phyloP scores from a whole-genome alignment of 2,888 invertebrate genomes.

The Allacma fusca region DNA sequence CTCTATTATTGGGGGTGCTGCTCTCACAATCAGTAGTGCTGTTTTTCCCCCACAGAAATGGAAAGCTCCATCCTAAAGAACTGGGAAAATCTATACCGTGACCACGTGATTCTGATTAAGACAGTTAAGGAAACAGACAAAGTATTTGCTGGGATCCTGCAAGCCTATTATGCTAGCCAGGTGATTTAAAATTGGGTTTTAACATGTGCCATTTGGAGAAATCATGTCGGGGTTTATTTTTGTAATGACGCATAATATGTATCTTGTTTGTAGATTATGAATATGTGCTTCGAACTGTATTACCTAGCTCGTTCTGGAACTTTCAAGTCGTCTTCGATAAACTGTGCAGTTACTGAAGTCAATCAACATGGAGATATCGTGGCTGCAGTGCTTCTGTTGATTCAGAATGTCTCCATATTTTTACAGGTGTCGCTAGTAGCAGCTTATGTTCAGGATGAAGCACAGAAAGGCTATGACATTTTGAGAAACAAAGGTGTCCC shows the following conservation, averaged over 20 bases:
- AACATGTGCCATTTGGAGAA: not conserved
- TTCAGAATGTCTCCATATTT: slow-evolving; percentile 59
- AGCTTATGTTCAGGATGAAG: slow-evolving; percentile 57
- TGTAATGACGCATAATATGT: no score
- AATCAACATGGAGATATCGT: slow-evolving; percentile 46
- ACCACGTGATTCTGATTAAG: slow-evolving; percentile 47
- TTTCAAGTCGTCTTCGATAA: not conserved
- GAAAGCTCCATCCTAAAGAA: not conserved
- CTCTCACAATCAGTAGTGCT: no score
- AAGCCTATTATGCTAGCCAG: slow-evolving; percentile 59
- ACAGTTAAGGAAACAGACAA: slow-evolving; percentile 53
- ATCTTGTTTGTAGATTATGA: slow-evolving; percentile 50
- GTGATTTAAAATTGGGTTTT: slow-evolving; percentile 27
- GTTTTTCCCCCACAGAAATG: no score
- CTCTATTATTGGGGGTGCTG: no score
- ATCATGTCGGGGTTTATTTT: not conserved
- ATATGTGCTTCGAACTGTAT: slow-evolving; percentile 61
- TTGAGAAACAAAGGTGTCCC: slow-evolving; percentile 48
- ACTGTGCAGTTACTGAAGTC: not conserved
- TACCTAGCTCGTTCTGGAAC: slow-evolving; percentile 55
- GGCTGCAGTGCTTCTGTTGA: slow-evolving; percentile 48
- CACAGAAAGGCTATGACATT: slow-evolving; percentile 54
- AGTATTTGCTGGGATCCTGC: slow-evolving; percentile 55
- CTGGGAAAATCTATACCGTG: slow-evolving; percentile 48
- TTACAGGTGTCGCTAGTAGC: slow-evolving; percentile 57